Evolutionary conservation across 2,888 invertebrate species (phyloP).

Genomic region (Exocentrus adspersus): DNA sequence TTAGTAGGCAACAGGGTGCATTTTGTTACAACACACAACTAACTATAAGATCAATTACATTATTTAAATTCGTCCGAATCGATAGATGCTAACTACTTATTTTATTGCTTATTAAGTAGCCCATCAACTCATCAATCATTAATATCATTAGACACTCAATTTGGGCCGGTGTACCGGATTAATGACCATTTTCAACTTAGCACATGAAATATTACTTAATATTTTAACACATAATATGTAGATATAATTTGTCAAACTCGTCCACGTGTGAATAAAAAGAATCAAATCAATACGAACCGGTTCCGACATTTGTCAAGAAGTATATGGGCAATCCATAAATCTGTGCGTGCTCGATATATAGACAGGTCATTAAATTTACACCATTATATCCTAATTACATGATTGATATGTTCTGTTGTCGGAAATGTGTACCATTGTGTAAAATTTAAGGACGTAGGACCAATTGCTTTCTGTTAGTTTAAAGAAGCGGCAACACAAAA

Average conservation of each 20-base stretch:
- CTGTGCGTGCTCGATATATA: background rate
- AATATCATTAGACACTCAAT: background rate
- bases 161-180: background rate
- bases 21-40: no score
- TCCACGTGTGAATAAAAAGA: background rate
- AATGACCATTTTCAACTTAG: background rate
- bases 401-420: background rate
- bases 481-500: no score
- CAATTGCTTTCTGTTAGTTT: no score
- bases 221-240: background rate
- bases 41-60: no score
- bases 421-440: no score
- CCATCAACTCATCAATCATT: no score
- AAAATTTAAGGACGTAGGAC: no score
- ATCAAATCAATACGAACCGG: background rate
- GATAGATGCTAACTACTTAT: no score
- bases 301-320: background rate
- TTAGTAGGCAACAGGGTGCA: no score
- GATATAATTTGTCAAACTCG: background rate
- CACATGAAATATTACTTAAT: background rate
- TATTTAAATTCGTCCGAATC: no score
- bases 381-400: background rate
- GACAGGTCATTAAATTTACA: background rate
- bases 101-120: no score
- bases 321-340: background rate